Conservation (phyloP, 2,888 invertebrate genomes). For the Leptinotarsa juncta region DNA sequence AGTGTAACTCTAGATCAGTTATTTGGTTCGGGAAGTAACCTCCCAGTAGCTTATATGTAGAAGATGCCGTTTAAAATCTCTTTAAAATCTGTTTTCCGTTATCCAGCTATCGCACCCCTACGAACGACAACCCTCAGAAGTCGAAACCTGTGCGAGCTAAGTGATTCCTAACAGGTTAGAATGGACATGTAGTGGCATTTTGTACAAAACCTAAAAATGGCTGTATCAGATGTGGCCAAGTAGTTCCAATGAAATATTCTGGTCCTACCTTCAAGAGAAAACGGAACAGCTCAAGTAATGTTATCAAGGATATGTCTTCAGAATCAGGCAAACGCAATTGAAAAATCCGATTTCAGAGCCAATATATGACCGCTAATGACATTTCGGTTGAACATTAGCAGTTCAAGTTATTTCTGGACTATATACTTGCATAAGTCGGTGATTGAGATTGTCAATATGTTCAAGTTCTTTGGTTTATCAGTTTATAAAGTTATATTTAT, state of each 20-base stretch:
- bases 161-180: too few species aligned
- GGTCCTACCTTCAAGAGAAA: neutral
- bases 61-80: neutral
- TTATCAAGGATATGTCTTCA: neutral
- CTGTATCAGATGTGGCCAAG: constrained; percentile 7
- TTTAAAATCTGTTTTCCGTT: too few species aligned
- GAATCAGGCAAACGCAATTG: neutral
- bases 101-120: too few species aligned
- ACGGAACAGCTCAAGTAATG: neutral
- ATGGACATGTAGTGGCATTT: neutral
- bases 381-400: constrained; percentile 3
- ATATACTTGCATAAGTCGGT: neutral
- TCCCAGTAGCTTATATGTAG: neutral
- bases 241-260: neutral
- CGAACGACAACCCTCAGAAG: too few species aligned
- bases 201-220: neutral
- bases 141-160: too few species aligned
- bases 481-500: too few species aligned
- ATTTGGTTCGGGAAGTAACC: neutral
- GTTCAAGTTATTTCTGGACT: neutral
- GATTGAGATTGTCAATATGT: neutral
- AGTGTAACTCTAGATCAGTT: too few species aligned
- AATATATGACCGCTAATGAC: neutral
- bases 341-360: neutral
- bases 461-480: neutral